Evolutionary conservation across 2,113 vertebrate species (phyloP).

Genomic region (Castor canadensis): DNA sequence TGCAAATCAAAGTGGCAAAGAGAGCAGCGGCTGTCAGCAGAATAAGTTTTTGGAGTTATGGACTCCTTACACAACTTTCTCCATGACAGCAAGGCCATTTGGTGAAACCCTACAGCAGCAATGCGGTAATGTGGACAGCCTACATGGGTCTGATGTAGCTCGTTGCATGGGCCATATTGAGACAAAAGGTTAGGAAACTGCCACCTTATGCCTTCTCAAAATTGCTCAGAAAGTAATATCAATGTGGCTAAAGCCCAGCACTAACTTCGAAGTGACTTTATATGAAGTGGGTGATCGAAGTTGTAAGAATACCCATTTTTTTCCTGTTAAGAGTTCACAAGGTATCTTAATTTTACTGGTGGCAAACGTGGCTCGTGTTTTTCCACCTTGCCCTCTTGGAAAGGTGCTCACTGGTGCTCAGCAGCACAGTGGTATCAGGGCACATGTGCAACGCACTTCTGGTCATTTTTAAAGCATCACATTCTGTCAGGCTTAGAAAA

Average conservation of each 20-base stretch:
- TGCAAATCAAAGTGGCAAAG: background rate
- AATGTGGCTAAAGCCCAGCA: background rate
- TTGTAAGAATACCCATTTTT: background rate
- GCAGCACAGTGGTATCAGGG: background rate
- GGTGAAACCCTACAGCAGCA: background rate
- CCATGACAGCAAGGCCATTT: background rate
- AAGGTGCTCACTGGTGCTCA: background rate
- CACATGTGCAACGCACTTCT: background rate
- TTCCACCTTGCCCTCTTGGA: no score
- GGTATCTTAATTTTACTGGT: background rate
- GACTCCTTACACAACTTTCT: background rate
- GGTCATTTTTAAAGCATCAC: background rate
- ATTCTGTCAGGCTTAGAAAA: background rate
- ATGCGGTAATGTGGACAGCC: fast-evolving
- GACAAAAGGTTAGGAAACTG: background rate
- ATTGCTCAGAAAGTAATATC: background rate
- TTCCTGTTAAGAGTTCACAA: background rate
- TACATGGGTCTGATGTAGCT: fast-evolving
- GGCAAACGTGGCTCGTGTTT: background rate
- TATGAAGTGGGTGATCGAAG: background rate
- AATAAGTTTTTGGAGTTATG: background rate
- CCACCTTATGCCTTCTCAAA: background rate
- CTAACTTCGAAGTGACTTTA: background rate
- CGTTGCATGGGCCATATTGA: background rate
- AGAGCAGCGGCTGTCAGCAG: background rate